Evolutionary conservation across 2,888 invertebrate genomes (phyloP), one percentile per base, ranked within the genome.

Genomic region (Leucoma salicis): DNA sequence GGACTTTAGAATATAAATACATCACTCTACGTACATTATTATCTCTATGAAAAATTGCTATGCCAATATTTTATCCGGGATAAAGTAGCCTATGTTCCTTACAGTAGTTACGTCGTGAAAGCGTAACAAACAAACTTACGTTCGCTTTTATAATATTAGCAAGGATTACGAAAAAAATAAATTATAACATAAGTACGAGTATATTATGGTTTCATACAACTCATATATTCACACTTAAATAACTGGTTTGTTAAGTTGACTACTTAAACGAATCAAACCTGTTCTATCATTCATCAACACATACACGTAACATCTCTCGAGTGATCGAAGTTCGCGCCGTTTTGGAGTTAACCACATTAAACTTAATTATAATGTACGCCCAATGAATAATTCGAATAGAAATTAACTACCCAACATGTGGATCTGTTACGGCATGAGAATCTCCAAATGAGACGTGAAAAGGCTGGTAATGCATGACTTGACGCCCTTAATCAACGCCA

Each of bases 381-480:
- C 44, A 50, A 59, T 70, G 66, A 70, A 70, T 68, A 66, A 68
- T 70, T 66, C 61, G 63, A 47, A 48, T 49, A 52, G 53, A 63
- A 50, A 55, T 60, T 58, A 64, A 65, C 63, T 68, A 63, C 57
- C 63, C 54, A 57, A 54, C 57, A 58, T 69, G 58, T 54, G 52
- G 47, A 40, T 42, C 49, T 53, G 56, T 54, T 51, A 49, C 57
- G 53, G 46, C 57, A 58, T 54, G 53, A 65, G 48, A 46, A 46
- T 58, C 52, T 59, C 49, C 46, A 63, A 61, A 56, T 52, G 53
- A 54, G 51, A 58, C 53, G 63, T 52, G 52, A 65, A 67, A 59
- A 59, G 46, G 56, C 58, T 55, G 50, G 58, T 60, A 63, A 66
- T 55, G 55, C 49, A 40, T 51, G 38, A 35, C 31, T 40, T 49